These are phyloP conservation scores for Netelia fuscicornis DNA, from an alignment of 2,888 invertebrate species.

Conservation along the genomic window DNA sequence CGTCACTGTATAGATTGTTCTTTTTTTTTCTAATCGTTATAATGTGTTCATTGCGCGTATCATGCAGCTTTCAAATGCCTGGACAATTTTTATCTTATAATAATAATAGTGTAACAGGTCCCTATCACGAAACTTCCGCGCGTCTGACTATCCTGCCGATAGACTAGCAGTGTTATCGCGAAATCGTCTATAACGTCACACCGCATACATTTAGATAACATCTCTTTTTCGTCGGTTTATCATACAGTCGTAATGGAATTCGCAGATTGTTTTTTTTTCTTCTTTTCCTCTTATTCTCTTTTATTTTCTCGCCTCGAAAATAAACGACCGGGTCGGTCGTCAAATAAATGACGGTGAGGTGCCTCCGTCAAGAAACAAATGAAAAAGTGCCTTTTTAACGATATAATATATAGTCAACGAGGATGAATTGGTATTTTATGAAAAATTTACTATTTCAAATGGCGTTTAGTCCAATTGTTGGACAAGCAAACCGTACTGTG, in stretches of 20 bases:
- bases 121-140: background rate
- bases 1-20: constrained; percentile 70
- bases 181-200: constrained; percentile 23
- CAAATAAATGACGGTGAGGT: too few relatives aligned
- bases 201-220: constrained; percentile 46
- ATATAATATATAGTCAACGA: constrained; percentile 31
- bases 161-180: constrained; percentile 50
- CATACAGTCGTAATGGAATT: constrained; percentile 3
- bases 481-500: constrained; percentile 36
- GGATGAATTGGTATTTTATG: constrained; percentile 40
- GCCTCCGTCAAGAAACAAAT: background rate
- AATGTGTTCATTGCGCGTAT: constrained; percentile 80
- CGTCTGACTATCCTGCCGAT: background rate
- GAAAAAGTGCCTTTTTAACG: constrained; percentile 58
- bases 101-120: constrained; percentile 9
- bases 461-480: constrained; percentile 53
- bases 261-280: background rate
- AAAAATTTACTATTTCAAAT: constrained; percentile 43
- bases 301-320: constrained; percentile 19
- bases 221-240: constrained; percentile 24
- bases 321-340: constrained; percentile 2
- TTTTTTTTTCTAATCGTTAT: constrained; percentile 76
- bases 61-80: constrained; percentile 73
- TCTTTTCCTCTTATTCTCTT: background rate
- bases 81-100: constrained; percentile 68